phyloP scores from a whole-genome alignment of 2,888 invertebrate genomes.

The Amiota communis region DNA sequence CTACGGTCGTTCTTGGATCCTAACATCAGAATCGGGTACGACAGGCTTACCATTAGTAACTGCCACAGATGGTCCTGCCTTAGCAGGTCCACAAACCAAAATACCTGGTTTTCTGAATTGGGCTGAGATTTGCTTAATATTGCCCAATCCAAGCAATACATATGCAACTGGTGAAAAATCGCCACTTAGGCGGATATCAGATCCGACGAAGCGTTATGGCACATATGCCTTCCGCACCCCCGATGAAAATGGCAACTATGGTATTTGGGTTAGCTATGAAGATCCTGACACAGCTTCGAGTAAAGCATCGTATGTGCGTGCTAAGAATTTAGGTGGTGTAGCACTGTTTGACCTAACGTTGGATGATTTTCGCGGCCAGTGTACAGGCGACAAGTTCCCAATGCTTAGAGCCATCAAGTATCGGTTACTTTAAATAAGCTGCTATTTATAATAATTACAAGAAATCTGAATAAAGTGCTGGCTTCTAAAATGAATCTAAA shows the following conservation, averaged over 20 bases:
- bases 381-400: conserved; percentile 86
- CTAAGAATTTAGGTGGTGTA: conserved; percentile 85
- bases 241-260: conserved; percentile 79
- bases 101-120: conserved; percentile 83
- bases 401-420: conserved; percentile 84
- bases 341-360: conserved; percentile 83
- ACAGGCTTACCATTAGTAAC: conserved; percentile 84
- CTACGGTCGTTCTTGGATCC: conserved; percentile 84
- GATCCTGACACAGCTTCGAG: conserved; percentile 87
- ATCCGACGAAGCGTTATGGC: conserved; percentile 86
- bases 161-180: conserved; percentile 78
- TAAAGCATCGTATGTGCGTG: conserved; percentile 82
- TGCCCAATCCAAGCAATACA: conserved; percentile 78
- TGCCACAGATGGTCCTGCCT: conserved; percentile 80
- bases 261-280: conserved; percentile 88
- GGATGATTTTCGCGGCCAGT: conserved; percentile 88
- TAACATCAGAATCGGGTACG: conserved; percentile 81
- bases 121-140: conserved; percentile 84
- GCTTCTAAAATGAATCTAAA: no score
- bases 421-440: conserved; percentile 70
- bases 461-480: no score
- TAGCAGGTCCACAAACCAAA: conserved; percentile 81
- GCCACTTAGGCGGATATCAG: conserved; percentile 82
- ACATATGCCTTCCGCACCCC: conserved; percentile 85
- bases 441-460: no score